Evolutionary conservation across 2,113 vertebrate genomes (phyloP), one percentile per base, ranked within the genome.

Genomic region (Girardinichthys multiradiatus): DNA sequence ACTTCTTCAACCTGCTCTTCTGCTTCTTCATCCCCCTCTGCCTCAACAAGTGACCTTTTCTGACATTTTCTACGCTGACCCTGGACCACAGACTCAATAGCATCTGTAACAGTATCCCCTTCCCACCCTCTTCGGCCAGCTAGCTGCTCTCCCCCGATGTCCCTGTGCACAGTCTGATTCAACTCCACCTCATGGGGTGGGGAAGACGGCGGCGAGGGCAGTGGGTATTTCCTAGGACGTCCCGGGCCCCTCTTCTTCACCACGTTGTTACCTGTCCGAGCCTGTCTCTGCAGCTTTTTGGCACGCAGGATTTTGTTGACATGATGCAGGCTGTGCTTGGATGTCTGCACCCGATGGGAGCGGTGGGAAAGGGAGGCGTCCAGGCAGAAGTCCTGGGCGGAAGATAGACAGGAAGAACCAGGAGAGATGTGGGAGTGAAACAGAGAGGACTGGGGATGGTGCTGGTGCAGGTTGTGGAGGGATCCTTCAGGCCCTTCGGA

Each of bases 221-320:
- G 84, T 0, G 97, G 96, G 85, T 99, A 94, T 86, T 99, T 99
- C 21, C 97, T 93, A 27, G 98, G 98, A 64, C 97, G 96, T 0
- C 98, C 98, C 0, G 97, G 95, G 13, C 93, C 92, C 84, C 95
- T 89, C 90, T 98, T 98, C 92, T 99, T 99, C 66, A 99, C 95
- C 65, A 99, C 95, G 79, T 99, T 99, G 95, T 99, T 99, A 92
- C 98, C 98, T 5, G 98, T 99, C 68, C 98, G 98, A 61, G 98
- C 96, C 93, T 99, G 97, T 92, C 98, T 95, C 92, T 99, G 98
- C 84, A 99, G 96, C 91, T 97, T 94, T 93, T 99, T 99, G 90
- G 96, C 98, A 73, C 98, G 98, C 77, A 99, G 93, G 91, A 99
- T 99, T 93, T 99, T 99, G 94, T 99, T 99, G 86, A 99, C 97